Percentiles rank a stretch among this genome's conserved stretches.
phyloP scores from a whole-genome alignment of 2,797 vertebrate genomes.

The Manis pentadactyla region DNA sequence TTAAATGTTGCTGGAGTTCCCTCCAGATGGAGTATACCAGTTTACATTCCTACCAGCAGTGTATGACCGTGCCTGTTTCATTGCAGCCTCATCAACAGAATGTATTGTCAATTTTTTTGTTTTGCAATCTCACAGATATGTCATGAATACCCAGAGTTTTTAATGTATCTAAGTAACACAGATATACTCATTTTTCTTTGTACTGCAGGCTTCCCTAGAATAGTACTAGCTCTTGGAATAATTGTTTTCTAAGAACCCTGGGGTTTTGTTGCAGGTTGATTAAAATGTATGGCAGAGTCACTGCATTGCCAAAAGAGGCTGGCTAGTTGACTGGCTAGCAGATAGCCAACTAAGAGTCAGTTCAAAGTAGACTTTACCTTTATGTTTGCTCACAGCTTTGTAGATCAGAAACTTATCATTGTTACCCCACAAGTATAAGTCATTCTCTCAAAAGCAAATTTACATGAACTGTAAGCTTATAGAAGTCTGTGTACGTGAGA shows the following conservation, averaged over 20 bases:
- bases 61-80: not conserved
- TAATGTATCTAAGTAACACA: not conserved
- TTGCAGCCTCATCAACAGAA: not conserved
- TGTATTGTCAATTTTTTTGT: not conserved
- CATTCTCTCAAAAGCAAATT: conserved; percentile 42
- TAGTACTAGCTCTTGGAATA: too few species aligned
- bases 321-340: not conserved
- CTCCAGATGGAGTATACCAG: not conserved
- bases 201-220: too few species aligned
- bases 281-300: not conserved
- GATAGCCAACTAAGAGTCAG: not conserved
- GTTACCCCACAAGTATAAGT: not conserved
- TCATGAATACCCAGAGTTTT: not conserved
- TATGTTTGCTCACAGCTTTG: not conserved
- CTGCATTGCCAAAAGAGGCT: not conserved
- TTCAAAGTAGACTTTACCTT: conserved; percentile 25
- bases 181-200: too few species aligned
- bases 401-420: conserved; percentile 37
- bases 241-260: too few species aligned
- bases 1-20: not conserved
- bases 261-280: too few species aligned
- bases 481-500: not conserved
- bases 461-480: not conserved
- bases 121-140: not conserved
- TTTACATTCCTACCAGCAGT: not conserved